Percentiles rank a stretch among this genome's conserved stretches.
phyloP scores from a whole-genome alignment of 2,888 invertebrate species.

The Bombylius major region DNA sequence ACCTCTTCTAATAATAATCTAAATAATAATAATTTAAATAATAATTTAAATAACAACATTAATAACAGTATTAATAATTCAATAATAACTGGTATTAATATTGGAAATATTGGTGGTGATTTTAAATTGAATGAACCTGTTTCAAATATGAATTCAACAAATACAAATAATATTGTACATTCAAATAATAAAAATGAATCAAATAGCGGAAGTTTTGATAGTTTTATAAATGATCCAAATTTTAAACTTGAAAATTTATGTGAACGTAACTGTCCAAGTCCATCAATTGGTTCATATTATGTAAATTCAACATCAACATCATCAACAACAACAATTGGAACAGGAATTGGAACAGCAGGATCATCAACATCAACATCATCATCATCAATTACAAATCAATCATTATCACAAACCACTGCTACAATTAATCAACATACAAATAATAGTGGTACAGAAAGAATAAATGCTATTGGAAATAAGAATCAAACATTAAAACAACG shows the following conservation, averaged over 20 bases:
- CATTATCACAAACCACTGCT: constrained; percentile 15
- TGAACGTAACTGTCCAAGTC: constrained; percentile 37
- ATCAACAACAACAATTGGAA: constrained; percentile 6
- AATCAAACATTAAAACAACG: constrained; percentile 78
- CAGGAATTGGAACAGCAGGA: neutral
- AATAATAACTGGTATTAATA: neutral
- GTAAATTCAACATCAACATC: constrained; percentile 45
- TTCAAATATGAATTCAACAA: constrained; percentile 22
- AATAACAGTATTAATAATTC: neutral
- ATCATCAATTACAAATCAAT: neutral
- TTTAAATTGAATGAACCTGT: constrained; percentile 36
- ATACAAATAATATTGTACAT: too few species aligned
- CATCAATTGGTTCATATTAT: constrained; percentile 47
- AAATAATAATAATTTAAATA: constrained; percentile 14
- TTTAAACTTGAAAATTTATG: constrained; percentile 36
- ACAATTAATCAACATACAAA: constrained; percentile 1
- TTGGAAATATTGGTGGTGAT: constrained; percentile 17
- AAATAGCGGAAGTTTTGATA: constrained; percentile 33
- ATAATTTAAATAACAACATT: constrained; percentile 11
- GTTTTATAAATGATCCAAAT: constrained; percentile 26
- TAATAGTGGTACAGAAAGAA: constrained; percentile 21
- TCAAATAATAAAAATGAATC: constrained; percentile 27
- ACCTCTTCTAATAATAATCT: constrained; percentile 6
- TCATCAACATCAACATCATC: neutral
- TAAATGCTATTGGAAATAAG: constrained; percentile 23